These are phyloP conservation scores for Sipunculus nudus DNA, from an alignment of 2,888 invertebrate genomes.

Conservation along the genomic window DNA sequence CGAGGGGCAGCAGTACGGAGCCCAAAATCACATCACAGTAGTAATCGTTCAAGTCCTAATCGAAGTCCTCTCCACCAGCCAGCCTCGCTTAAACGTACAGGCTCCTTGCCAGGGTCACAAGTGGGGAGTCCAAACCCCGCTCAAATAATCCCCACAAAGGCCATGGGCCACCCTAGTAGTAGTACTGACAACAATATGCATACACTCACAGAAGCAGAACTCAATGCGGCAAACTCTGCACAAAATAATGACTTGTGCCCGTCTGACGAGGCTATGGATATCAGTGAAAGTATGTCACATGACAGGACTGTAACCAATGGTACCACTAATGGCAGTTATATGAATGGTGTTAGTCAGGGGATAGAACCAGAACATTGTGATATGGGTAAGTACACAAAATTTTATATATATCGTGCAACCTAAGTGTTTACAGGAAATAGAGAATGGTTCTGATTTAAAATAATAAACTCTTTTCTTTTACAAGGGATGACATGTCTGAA, in stretches of 20 bases:
- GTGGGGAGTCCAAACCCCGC: neutral
- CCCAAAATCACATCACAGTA: constrained; percentile 58
- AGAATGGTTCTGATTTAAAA: too few species aligned
- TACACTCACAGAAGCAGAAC: constrained; percentile 47
- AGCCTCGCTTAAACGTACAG: neutral
- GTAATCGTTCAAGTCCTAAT: constrained; percentile 62
- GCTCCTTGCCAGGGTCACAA: neutral
- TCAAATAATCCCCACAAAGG: neutral
- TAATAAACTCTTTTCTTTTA: too few species aligned
- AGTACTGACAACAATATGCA: constrained; percentile 25
- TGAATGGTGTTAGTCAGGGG: too few species aligned
- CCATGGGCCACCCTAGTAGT: neutral
- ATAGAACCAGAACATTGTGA: too few species aligned
- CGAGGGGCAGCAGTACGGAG: constrained; percentile 71
- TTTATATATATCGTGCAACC: too few species aligned
- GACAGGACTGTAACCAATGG: too few species aligned
- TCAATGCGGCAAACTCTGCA: constrained; percentile 56
- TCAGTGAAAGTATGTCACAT: too few species aligned
- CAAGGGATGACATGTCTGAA: too few species aligned
- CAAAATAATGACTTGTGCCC: constrained; percentile 44
- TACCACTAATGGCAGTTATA: too few species aligned
- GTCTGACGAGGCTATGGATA: constrained; percentile 44
- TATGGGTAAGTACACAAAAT: too few species aligned
- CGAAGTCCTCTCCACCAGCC: constrained; percentile 61
- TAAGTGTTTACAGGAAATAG: too few species aligned